Conservation (phyloP, 2,888 invertebrate species). For the Myathropa florea region DNA sequence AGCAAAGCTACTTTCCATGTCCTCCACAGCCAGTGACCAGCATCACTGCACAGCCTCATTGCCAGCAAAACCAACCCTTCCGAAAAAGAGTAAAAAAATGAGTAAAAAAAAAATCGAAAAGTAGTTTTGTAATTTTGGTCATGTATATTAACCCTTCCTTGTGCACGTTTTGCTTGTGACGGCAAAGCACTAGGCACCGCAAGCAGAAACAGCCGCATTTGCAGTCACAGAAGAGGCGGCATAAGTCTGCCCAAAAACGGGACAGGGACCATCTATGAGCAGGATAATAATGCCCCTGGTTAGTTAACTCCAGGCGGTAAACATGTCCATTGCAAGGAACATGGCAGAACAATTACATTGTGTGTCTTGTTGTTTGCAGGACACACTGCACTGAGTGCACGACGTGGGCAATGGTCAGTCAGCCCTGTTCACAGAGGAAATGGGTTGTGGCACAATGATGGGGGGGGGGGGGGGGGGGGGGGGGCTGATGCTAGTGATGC, state of each 20-base stretch:
- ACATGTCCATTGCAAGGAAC: slow-evolving; percentile 66
- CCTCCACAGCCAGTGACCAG: slow-evolving; percentile 1
- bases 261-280: slow-evolving; percentile 61
- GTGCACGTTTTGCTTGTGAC: slow-evolving; percentile 10
- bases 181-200: neutral
- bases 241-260: slow-evolving; percentile 5
- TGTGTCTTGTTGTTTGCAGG: slow-evolving; percentile 65
- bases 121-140: slow-evolving; percentile 60
- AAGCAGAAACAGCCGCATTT: neutral
- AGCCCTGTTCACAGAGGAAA: neutral
- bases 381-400: slow-evolving; percentile 19
- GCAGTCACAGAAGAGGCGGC: neutral
- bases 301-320: slow-evolving; percentile 68
- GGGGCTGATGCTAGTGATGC: neutral
- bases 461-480: neutral
- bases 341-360: slow-evolving; percentile 69
- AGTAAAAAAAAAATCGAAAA: slow-evolving; percentile 13
- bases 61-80: neutral
- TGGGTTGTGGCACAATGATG: neutral
- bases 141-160: slow-evolving; percentile 40
- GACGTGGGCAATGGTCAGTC: slow-evolving; percentile 22
- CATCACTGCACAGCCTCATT: neutral
- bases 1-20: slow-evolving; percentile 37
- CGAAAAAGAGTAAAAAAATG: neutral
- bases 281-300: slow-evolving; percentile 65